Conservation (phyloP, 2,113 vertebrate species). For the Lanius ludovicianus region DNA sequence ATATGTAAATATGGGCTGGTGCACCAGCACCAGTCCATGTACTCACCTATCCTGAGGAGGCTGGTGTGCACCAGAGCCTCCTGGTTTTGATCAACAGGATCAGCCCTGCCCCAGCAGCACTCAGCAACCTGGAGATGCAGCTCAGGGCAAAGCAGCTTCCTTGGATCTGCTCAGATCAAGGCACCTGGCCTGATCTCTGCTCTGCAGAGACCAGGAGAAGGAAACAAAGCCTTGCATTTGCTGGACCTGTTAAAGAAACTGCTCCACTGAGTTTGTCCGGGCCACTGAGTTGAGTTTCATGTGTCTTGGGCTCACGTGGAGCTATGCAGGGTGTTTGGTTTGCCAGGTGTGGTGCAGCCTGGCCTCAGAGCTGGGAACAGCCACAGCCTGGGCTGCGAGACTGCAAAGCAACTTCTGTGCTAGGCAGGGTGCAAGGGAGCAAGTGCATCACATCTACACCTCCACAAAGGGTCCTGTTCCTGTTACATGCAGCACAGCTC, state of each 20-base stretch:
- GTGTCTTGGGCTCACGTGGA: not conserved
- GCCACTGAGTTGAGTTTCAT: not conserved
- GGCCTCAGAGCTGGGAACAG: not conserved
- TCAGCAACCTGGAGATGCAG: not conserved
- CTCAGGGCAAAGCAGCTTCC: not conserved
- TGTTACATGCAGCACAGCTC: accelerated
- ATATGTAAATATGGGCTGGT: not conserved
- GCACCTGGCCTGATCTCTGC: not conserved
- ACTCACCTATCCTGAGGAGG: not conserved
- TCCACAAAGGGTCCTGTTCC: not conserved
- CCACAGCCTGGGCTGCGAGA: not conserved
- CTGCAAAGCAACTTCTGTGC: not conserved
- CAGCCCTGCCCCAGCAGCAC: not conserved
- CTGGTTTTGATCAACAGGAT: not conserved
- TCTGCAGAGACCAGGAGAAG: not conserved
- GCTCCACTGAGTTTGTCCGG: not conserved
- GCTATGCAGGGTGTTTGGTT: not conserved
- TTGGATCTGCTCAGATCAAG: not conserved
- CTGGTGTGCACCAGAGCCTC: not conserved
- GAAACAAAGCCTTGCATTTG: not conserved
- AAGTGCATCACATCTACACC: not conserved
- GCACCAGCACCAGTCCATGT: not conserved
- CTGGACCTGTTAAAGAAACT: not conserved
- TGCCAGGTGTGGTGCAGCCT: not conserved
- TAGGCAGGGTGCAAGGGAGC: not conserved